Evolutionary conservation across 2,797 vertebrate species (phyloP).

Genomic region (Otolemur crassicaudatus): DNA sequence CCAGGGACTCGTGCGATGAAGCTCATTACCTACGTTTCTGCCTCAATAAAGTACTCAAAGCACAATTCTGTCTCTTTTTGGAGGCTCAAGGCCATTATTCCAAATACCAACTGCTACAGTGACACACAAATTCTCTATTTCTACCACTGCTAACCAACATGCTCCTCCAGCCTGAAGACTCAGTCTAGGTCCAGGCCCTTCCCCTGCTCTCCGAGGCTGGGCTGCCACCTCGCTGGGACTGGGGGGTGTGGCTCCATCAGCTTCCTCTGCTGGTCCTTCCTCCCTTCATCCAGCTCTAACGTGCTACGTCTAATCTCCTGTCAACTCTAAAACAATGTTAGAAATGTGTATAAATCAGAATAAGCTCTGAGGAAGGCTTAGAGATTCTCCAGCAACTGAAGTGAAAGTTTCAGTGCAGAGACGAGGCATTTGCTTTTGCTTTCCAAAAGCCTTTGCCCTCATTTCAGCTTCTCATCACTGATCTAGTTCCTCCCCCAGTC

Average conservation of each 20-base stretch:
- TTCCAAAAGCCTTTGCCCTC: slow-evolving; percentile 26
- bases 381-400: not conserved
- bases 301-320: not conserved
- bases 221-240: not conserved
- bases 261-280: not conserved
- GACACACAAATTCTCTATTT: not conserved
- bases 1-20: fast-evolving
- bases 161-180: not conserved
- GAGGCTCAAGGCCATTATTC: not conserved
- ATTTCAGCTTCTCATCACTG: not conserved
- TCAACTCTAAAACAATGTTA: not conserved
- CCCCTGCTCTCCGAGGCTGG: fast-evolving
- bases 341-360: not conserved
- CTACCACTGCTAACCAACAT: not conserved
- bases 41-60: not conserved
- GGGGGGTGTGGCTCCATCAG: not conserved
- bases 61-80: not conserved
- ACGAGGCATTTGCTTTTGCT: not conserved
- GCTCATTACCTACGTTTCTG: not conserved
- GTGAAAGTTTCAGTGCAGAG: not conserved
- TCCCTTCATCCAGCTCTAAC: not conserved
- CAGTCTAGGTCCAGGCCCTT: not conserved
- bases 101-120: not conserved
- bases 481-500: not conserved
- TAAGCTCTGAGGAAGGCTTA: not conserved